Conservation (phyloP, 2,888 invertebrate genomes). For the Zaprionus obscuricornis region DNA sequence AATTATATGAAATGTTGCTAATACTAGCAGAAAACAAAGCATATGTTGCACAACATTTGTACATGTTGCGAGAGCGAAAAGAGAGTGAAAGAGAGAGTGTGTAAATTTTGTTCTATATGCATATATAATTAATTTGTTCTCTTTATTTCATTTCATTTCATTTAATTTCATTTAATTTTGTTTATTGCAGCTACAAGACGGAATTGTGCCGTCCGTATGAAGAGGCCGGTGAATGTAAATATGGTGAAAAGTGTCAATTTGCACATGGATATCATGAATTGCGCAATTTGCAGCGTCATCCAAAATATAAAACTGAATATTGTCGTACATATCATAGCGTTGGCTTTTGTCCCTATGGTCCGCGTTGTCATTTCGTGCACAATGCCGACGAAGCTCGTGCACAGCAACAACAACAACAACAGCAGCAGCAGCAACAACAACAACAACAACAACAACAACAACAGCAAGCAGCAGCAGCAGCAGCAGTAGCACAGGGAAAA, state of each 20-base stretch:
- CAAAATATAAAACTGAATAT: constrained; percentile 99
- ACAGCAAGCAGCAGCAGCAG: constrained; percentile 38
- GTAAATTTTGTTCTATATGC: too few relatives aligned
- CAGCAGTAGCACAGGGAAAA: constrained; percentile 29
- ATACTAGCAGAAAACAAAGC: too few relatives aligned
- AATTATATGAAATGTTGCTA: too few relatives aligned
- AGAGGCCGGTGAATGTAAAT: constrained; percentile 98
- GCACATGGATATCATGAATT: constrained; percentile 98
- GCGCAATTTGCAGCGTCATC: constrained; percentile 96
- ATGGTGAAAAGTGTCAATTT: constrained; percentile 99
- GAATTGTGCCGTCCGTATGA: constrained; percentile 98
- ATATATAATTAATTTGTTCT: too few relatives aligned
- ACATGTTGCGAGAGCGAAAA: too few relatives aligned
- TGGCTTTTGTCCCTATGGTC: constrained; percentile 99
- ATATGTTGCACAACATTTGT: too few relatives aligned
- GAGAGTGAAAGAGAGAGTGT: too few relatives aligned
- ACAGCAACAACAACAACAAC: constrained; percentile 73
- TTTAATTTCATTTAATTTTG: background rate
- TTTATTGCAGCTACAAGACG: constrained; percentile 94
- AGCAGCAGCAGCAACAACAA: constrained; percentile 81
- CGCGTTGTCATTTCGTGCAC: constrained; percentile 99
- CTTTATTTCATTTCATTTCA: constrained; percentile 5
- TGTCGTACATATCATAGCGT: constrained; percentile 98
- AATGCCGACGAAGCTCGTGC: constrained; percentile 93
- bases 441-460: constrained; percentile 36